These are phyloP conservation scores for Sminthurides bifidus DNA, from an alignment of 1,140 invertebrate species.

Conservation along the genomic window DNA sequence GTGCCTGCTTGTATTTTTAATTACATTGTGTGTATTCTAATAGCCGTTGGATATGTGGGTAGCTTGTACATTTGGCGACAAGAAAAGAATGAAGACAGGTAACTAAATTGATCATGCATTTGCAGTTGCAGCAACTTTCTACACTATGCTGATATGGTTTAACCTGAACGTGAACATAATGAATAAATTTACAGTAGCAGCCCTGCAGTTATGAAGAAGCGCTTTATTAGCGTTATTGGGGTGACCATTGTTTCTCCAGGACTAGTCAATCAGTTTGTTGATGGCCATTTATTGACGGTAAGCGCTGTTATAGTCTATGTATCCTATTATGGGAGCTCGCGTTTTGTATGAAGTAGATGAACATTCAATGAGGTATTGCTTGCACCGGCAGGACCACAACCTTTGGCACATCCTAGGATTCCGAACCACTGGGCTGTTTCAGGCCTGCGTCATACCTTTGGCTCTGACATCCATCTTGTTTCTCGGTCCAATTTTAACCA, in stretches of 20 bases:
- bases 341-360: not conserved
- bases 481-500: constrained; percentile 60
- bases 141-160: not conserved
- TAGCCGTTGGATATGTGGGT: constrained; percentile 62
- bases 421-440: constrained; percentile 55
- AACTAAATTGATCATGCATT: constrained; percentile 23
- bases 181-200: constrained; percentile 55
- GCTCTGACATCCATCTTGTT: constrained; percentile 72
- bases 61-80: constrained; percentile 69
- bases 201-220: constrained; percentile 71
- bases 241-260: constrained; percentile 66
- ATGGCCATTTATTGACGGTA: constrained; percentile 30
- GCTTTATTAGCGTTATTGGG: constrained; percentile 71
- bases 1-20: not conserved
- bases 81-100: constrained; percentile 39
- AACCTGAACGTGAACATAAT: not conserved
- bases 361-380: constrained; percentile 1
- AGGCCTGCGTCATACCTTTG: constrained; percentile 61
- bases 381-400: constrained; percentile 13
- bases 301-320: constrained; percentile 6
- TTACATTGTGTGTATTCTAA: constrained; percentile 33
- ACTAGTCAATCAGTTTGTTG: constrained; percentile 48
- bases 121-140: not conserved
- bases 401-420: constrained; percentile 65
- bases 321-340: not conserved